Base-by-base conservation (phyloP, 2,888 invertebrate genomes). In the Philereme vetulata region DNA sequence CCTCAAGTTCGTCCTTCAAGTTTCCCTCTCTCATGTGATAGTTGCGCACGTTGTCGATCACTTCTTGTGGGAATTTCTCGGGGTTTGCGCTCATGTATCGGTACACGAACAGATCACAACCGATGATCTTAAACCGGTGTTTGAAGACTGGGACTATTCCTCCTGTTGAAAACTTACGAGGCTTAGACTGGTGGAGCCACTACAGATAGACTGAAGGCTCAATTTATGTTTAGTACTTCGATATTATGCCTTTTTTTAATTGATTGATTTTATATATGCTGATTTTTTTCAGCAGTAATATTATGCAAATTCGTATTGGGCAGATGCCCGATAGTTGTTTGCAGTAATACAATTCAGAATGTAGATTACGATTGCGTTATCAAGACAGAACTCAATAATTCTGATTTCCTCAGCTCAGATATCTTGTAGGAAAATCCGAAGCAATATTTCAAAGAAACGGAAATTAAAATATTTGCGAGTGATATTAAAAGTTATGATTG, bases 71-170 rank as follows among this genome's bases (percentile, higher is more conserved):
- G 84, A 96, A 96, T 82, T 96, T 95, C 7, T 95, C 94, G 0
- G 94, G 93, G 82, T 96, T 95, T 35, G 94, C 93, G 72, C 93
- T 93, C 93, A 96, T 95, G 80, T 96, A 96, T n/a, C 95, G 93
- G 79, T 95, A 95, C 35, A 97, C 97, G 77, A 93, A 96, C 35
- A 95, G 88, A 84, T 97, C 97, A 55, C 95, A 96, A 0, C 96
- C 96, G 38, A 93, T 94, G 67, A 98, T 95, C 68, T 94, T 88
- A 82, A 98, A 97, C 44, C 95, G 93, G 81, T 96, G 96, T 67
- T 94, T 94, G 82, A 95, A 96, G 3, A 97, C 93, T 1, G 94
- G 94, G 45, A 97, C 91, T 60, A 93, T 90, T 0, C 95, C 95
- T 5, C 93, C 94, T 94, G 78, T 44, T 44, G 44, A 44, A 44